These are phyloP conservation scores for Hirtodrosophila duncani DNA, from an alignment of 2,888 invertebrate species.

Conservation along the genomic window DNA sequence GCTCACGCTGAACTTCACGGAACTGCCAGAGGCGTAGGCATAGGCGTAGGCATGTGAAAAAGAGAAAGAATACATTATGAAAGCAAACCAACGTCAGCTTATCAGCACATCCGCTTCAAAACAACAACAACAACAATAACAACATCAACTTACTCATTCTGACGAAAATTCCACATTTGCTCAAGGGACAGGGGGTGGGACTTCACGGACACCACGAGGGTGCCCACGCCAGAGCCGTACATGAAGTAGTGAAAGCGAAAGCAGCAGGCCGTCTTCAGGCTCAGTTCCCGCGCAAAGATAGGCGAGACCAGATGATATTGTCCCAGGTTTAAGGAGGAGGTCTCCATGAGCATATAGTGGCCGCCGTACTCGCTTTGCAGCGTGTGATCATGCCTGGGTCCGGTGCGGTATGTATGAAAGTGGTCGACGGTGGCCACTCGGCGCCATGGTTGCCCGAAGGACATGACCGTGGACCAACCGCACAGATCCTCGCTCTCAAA, in stretches of 20 bases:
- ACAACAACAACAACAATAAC: too few species aligned
- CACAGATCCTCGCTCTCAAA: conserved; percentile 82
- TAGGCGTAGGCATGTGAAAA: neutral
- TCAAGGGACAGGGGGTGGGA: conserved; percentile 71
- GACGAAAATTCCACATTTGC: conserved; percentile 23
- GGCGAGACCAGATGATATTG: conserved; percentile 84
- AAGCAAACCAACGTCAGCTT: conserved; percentile 1
- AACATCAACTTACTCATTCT: conserved; percentile 22
- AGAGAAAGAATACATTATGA: neutral
- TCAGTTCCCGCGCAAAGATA: conserved; percentile 80
- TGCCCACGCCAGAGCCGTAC: conserved; percentile 84
- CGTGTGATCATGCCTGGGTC: conserved; percentile 88
- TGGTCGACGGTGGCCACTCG: conserved; percentile 80
- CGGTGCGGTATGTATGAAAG: conserved; percentile 79
- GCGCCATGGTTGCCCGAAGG: conserved; percentile 85
- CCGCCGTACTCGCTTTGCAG: conserved; percentile 81
- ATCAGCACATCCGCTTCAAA: conserved; percentile 27
- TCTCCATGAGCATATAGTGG: conserved; percentile 90
- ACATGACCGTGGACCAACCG: conserved; percentile 87
- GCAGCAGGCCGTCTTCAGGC: conserved; percentile 79
- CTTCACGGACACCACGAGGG: conserved; percentile 80
- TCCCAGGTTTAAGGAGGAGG: neutral
- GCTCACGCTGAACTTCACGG: conserved; percentile 81
- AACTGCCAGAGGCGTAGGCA: conserved; percentile 37
- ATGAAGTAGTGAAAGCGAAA: conserved; percentile 89